Percentiles rank a stretch among this genome's conserved stretches.
phyloP scores from a whole-genome alignment of 2,888 invertebrate species.

The Latrodectus hesperus region DNA sequence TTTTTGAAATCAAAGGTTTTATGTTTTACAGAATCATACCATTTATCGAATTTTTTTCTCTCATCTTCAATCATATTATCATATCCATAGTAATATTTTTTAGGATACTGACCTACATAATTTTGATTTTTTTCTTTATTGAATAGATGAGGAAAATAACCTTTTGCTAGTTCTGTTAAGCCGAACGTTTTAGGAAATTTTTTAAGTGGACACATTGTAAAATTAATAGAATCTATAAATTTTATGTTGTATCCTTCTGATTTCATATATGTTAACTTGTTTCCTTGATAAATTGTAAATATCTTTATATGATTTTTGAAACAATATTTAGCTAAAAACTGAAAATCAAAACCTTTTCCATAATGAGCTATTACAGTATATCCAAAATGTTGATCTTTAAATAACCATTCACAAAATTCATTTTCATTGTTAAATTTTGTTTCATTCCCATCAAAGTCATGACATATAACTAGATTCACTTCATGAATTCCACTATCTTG shows the following conservation, averaged over 20 bases:
- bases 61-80: no score
- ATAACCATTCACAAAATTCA: conserved; percentile 19
- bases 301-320: conserved; percentile 22
- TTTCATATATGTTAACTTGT: conserved; percentile 4
- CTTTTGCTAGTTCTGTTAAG: no score
- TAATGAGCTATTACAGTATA: conserved; percentile 26
- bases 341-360: conserved; percentile 31
- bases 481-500: conserved; percentile 19
- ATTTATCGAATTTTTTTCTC: no score
- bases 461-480: conserved; percentile 21
- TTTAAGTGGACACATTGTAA: neutral
- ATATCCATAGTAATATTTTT: no score
- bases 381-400: neutral
- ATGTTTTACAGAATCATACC: no score
- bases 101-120: no score
- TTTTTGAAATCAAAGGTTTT: no score
- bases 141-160: no score
- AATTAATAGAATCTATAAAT: conserved; percentile 34
- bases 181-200: conserved; percentile 2
- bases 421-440: conserved; percentile 9
- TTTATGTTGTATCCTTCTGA: neutral
- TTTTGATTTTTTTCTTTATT: no score
- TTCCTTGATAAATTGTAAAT: conserved; percentile 21
- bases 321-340: conserved; percentile 35
- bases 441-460: conserved; percentile 16